Evolutionary conservation across 2,888 invertebrate species (phyloP), one percentile per base, ranked within the genome.

Genomic region (Drosophila suboccidentalis): DNA sequence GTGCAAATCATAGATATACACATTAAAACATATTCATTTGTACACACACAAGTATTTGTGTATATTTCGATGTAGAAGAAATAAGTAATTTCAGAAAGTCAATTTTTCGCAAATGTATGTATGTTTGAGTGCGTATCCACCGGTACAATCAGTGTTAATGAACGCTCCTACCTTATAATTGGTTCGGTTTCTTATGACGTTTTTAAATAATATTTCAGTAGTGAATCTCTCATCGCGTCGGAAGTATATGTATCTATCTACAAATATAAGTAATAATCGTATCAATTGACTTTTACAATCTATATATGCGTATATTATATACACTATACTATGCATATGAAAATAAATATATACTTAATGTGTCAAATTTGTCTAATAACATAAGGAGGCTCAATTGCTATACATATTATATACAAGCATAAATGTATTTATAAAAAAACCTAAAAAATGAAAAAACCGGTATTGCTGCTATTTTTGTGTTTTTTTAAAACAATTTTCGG

Each of bases 401-500:
- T 9, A 55, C 9, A 26, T 13, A 11, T 1, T 38, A 46, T 29
- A 29, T 17, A 41, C 54, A 50, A 15, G 13, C n/a, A 32, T 32
- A 15, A 13, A 19, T 19, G 41, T 34, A 11, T 13, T 26, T 17
- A 39, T 19, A 32, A 51, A 46, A 43, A 38, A 64, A 17, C 26
- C 26, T 53, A 58, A 73, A 67, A 49, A 57, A 85, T 85, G 88
- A 75, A 78, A 55, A 55, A 50, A 50, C 26, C 55, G 57, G 34
- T 78, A 29, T 39, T 55, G 51, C 43, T 84, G 36, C 32, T 87
- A 43, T 19, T 75, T 26, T 53, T 78, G 36, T 67, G 67, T 64
- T 68, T 85, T 36, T 49, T 79, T 26, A 74, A 72, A 57, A 50
- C 70, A 41, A 68, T 60, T 66, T 34, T 55, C 32, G 85, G 83